Evolutionary conservation across 2,888 invertebrate species (phyloP).

Genomic region (Hedya salicella): DNA sequence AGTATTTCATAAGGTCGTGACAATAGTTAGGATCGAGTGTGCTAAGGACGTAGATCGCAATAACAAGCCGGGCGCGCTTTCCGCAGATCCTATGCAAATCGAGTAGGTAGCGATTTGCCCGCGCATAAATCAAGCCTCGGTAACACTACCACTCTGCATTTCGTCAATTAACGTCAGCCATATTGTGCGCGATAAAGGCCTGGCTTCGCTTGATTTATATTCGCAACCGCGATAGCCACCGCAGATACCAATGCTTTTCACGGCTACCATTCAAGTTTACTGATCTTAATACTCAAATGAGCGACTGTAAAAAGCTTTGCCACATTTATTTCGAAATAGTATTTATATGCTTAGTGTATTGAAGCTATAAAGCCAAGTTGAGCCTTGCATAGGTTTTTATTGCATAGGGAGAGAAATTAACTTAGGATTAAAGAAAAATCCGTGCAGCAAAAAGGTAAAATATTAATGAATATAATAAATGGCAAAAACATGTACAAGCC

Average conservation of each 20-base stretch:
- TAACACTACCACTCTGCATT: constrained; percentile 60
- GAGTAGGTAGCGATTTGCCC: constrained; percentile 70
- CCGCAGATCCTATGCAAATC: constrained; percentile 79
- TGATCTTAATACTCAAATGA: constrained; percentile 9
- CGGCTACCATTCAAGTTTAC: constrained; percentile 46
- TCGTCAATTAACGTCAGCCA: constrained; percentile 74
- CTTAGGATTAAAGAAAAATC: background rate
- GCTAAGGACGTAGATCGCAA: constrained; percentile 58
- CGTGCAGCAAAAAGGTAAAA: background rate
- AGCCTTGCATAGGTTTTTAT: background rate
- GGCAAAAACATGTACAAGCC: background rate
- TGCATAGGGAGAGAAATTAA: background rate
- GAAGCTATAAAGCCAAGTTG: background rate
- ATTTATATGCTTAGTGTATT: background rate
- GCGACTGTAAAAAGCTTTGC: constrained; percentile 5
- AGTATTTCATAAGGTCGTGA: constrained; percentile 63
- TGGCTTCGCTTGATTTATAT: constrained; percentile 57
- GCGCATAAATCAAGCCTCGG: constrained; percentile 66
- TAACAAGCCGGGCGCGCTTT: constrained; percentile 74
- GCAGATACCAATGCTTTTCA: constrained; percentile 49
- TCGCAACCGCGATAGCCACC: constrained; percentile 49
- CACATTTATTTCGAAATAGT: background rate
- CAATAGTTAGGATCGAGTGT: constrained; percentile 61
- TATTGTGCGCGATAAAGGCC: constrained; percentile 62
- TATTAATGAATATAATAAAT: background rate